A percentile compares a stretch with the other conserved stretches of the same genome.
Evolutionary conservation across 2,113 vertebrate genomes (phyloP).

Genomic region (Candoia aspera): DNA sequence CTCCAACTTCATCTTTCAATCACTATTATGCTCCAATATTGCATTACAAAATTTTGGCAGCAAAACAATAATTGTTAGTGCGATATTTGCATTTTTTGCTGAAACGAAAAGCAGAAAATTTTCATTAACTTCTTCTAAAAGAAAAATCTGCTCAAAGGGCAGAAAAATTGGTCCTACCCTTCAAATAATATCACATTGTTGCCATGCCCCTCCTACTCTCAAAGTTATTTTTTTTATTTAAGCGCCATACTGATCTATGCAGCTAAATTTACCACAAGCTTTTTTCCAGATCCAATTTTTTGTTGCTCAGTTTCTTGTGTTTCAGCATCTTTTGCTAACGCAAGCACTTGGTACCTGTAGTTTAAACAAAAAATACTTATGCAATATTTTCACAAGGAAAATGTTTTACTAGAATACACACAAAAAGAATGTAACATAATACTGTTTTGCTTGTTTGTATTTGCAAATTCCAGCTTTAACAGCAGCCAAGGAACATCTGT

Average conservation of each 20-base stretch:
- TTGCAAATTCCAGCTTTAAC: neutral
- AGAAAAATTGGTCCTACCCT: neutral
- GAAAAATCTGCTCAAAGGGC: neutral
- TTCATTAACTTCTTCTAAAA: neutral
- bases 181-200: neutral
- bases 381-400: slow-evolving; percentile 5
- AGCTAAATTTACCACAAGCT: slow-evolving; percentile 75
- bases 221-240: neutral
- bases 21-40: neutral
- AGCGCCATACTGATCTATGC: neutral
- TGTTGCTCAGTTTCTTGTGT: slow-evolving; percentile 84
- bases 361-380: neutral
- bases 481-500: neutral
- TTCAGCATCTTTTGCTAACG: slow-evolving; percentile 93
- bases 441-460: neutral
- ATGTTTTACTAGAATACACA: neutral
- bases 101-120: neutral
- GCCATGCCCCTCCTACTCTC: neutral
- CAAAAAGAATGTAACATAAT: neutral
- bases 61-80: neutral
- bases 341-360: slow-evolving; percentile 91
- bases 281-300: slow-evolving; percentile 87
- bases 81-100: neutral
- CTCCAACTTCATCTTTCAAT: neutral
- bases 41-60: neutral